Conservation (phyloP, 1,140 invertebrate species). For the Meloidogyne floridensis region DNA sequence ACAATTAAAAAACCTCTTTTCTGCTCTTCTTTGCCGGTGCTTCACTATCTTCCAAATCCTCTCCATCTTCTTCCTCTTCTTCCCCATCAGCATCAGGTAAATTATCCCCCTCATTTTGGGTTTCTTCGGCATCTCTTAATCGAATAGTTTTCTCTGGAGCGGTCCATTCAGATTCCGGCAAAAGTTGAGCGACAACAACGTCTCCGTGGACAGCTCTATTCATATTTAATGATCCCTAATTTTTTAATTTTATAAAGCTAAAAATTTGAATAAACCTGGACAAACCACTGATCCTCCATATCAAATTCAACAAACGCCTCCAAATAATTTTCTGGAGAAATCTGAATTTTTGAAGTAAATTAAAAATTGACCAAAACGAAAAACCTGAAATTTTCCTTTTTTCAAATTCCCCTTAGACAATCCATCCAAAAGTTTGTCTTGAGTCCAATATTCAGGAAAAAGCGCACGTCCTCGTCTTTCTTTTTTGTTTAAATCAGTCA, state of each 20-base stretch:
- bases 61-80: constrained; percentile 30
- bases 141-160: constrained; percentile 72
- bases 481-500: constrained; percentile 40
- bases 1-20: not conserved
- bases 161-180: constrained; percentile 87
- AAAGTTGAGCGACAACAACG: constrained; percentile 84
- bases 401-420: constrained; percentile 46
- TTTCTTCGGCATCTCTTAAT: constrained; percentile 62
- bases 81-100: constrained; percentile 37
- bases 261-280: constrained; percentile 27
- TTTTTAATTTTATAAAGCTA: not conserved
- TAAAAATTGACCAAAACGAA: not conserved
- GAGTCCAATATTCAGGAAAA: constrained; percentile 47
- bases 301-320: constrained; percentile 48
- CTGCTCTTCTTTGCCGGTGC: not conserved
- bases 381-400: constrained; percentile 50
- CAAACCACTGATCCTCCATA: constrained; percentile 38
- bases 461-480: constrained; percentile 36
- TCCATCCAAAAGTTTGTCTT: constrained; percentile 47
- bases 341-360: constrained; percentile 30
- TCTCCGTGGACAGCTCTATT: constrained; percentile 97
- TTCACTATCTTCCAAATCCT: constrained; percentile 71
- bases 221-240: constrained; percentile 43
- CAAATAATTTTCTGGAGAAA: constrained; percentile 50
- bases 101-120: constrained; percentile 54